A percentile compares a stretch with the other conserved stretches of the same genome.
Evolutionary conservation across 2,113 vertebrate species (phyloP).

Genomic region (Mellivora capensis): DNA sequence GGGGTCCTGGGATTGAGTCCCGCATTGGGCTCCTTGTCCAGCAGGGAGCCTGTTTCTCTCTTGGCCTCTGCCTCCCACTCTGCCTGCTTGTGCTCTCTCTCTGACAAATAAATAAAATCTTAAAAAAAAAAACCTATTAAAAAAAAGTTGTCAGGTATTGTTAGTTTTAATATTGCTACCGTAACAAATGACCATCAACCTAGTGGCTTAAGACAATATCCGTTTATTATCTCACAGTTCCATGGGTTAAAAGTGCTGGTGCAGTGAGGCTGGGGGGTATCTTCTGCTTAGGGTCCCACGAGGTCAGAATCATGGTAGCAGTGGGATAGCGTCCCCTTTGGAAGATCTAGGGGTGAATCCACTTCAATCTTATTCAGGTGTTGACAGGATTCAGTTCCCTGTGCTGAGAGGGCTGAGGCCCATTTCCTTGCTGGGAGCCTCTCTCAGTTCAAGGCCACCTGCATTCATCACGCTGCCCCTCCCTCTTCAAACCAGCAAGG

Average conservation of each 20-base stretch:
- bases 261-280: too few species aligned
- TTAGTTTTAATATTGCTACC: background rate
- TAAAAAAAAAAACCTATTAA: too few species aligned
- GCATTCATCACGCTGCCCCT: rapidly evolving
- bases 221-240: background rate
- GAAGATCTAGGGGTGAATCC: background rate
- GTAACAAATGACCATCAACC: background rate
- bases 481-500: background rate
- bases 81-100: too few species aligned
- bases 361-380: too few species aligned
- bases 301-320: background rate
- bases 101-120: too few species aligned
- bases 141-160: background rate
- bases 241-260: background rate
- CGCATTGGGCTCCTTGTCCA: too few species aligned
- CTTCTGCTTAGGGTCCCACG: background rate
- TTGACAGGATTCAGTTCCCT: background rate
- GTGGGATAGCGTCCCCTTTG: background rate
- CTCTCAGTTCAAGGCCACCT: background rate
- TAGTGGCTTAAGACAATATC: background rate
- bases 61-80: too few species aligned
- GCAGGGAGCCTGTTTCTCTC: too few species aligned
- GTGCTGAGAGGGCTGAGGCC: background rate
- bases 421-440: background rate
- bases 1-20: too few species aligned